Evolutionary conservation across 2,113 vertebrate genomes (phyloP), one percentile per base, ranked within the genome.

Genomic region (Ceyx melanurus): DNA sequence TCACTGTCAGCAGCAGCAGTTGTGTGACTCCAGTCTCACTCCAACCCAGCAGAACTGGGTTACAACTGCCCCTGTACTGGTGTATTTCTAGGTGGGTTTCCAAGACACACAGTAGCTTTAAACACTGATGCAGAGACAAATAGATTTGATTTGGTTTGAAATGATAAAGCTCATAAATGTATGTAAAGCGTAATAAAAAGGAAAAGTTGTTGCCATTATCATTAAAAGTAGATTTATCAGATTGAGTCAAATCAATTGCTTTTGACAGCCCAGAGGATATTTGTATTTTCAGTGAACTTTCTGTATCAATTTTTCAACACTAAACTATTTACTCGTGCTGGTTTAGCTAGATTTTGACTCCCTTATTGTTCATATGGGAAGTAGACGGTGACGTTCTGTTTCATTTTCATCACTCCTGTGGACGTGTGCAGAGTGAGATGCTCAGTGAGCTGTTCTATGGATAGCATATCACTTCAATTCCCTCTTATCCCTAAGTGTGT

Each of bases 131-230:
- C 43, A 82, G 84, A 89, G 42, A 92, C 45, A 95, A 95, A 95
- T 95, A 91, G 74, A 95, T 96, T 96, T 66, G 87, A 86, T 95
- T 93, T 91, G 42, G 75, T 95, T 88, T 94, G 80, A 93, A 96
- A 64, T 82, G 70, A 95, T 96, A 95, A 91, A 96, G 60, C 90
- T 92, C 71, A 95, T 95, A 97, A 97, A 96, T 97, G 92, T 97
- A 95, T 97, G 95, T 94, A 96, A 96, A 96, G 88, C 96, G 86
- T 96, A 97, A 97, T 97, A 97, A 96, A 97, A 97, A 97, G 92
- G 86, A 95, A 96, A 97, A 96, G 90, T 96, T 97, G 94, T 96
- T 96, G 87, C 92, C 90, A 97, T 97, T 96, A 97, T 97, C 96
- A 97, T 97, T 97, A 97, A 91, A 97, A 97, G 95, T 96, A 91